These are phyloP conservation scores for Diploptera punctata DNA, from an alignment of 2,888 invertebrate genomes.

Conservation along the genomic window DNA sequence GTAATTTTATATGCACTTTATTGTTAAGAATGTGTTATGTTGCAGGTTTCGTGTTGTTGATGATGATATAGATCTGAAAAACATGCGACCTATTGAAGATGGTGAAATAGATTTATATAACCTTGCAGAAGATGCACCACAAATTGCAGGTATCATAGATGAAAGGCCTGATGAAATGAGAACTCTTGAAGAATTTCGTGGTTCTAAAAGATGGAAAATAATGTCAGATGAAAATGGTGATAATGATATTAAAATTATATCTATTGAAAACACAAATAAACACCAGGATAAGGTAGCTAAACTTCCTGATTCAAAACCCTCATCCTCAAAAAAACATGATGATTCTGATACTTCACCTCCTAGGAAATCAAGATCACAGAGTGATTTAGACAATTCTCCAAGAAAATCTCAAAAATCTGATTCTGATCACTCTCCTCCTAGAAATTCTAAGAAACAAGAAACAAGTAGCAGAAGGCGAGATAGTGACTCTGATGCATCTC, in stretches of 20 bases:
- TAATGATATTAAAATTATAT: conserved; percentile 39
- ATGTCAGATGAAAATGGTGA: conserved; percentile 41
- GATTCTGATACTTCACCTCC: conserved; percentile 30
- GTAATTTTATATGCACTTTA: too few species aligned
- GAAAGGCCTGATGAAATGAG: conserved; percentile 73
- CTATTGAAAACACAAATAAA: neutral
- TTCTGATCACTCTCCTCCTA: neutral
- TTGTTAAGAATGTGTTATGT: too few species aligned
- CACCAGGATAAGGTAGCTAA: conserved; percentile 9
- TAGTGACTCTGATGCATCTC: conserved; percentile 25
- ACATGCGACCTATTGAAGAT: conserved; percentile 65
- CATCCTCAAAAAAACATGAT: conserved; percentile 46
- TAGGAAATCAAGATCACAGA: conserved; percentile 22
- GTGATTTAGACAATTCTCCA: conserved; percentile 24
- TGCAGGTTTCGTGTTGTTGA: conserved; percentile 83
- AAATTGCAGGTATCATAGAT: conserved; percentile 87
- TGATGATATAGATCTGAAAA: conserved; percentile 76
- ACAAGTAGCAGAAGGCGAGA: neutral
- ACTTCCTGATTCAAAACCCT: conserved; percentile 49
- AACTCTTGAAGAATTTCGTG: conserved; percentile 45
- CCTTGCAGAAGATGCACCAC: conserved; percentile 87
- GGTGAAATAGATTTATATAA: conserved; percentile 71
- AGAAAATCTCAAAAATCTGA: conserved; percentile 14
- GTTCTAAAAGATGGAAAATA: conserved; percentile 41
- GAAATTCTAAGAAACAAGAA: neutral